A percentile compares a stretch with the other conserved stretches of the same genome.
Evolutionary conservation across 2,797 vertebrate genomes (phyloP).

Genomic region (Furcifer pardalis): DNA sequence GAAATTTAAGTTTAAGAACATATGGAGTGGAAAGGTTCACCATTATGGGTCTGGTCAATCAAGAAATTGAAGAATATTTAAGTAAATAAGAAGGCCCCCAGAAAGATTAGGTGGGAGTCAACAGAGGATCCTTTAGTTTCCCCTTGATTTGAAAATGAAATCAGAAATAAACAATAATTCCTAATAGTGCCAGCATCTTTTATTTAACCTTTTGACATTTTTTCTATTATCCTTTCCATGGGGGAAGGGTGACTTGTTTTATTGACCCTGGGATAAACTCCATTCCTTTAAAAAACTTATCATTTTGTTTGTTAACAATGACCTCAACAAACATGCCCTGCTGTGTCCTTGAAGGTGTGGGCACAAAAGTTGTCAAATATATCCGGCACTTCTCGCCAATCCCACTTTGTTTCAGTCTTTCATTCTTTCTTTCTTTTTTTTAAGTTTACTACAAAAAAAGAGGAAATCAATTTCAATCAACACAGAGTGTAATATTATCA

Average conservation of each 20-base stretch:
- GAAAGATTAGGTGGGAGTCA: slow-evolving; percentile 49
- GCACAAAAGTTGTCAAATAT: slow-evolving; percentile 88
- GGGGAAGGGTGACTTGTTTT: slow-evolving; percentile 37
- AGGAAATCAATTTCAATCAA: slow-evolving; percentile 99
- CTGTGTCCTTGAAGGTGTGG: slow-evolving; percentile 90
- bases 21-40: no score
- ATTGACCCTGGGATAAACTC: slow-evolving; percentile 71
- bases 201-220: slow-evolving; percentile 55
- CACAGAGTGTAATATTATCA: slow-evolving; percentile 99
- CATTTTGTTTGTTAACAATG: slow-evolving; percentile 82
- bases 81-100: slow-evolving; percentile 28
- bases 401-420: background rate
- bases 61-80: no score
- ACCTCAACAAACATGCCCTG: slow-evolving; percentile 75
- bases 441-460: slow-evolving; percentile 18
- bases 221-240: slow-evolving; percentile 13
- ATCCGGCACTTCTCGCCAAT: slow-evolving; percentile 36
- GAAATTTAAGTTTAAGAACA: no score
- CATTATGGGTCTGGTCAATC: no score
- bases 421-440: slow-evolving; percentile 24
- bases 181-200: slow-evolving; percentile 21
- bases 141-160: slow-evolving; percentile 52
- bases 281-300: slow-evolving; percentile 77
- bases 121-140: slow-evolving; percentile 38
- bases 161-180: slow-evolving; percentile 58